Percentiles rank a stretch among this genome's conserved stretches.
phyloP scores from a whole-genome alignment of 35 echinoderm and acorn worm species.

The Apostichopus japonicus region DNA sequence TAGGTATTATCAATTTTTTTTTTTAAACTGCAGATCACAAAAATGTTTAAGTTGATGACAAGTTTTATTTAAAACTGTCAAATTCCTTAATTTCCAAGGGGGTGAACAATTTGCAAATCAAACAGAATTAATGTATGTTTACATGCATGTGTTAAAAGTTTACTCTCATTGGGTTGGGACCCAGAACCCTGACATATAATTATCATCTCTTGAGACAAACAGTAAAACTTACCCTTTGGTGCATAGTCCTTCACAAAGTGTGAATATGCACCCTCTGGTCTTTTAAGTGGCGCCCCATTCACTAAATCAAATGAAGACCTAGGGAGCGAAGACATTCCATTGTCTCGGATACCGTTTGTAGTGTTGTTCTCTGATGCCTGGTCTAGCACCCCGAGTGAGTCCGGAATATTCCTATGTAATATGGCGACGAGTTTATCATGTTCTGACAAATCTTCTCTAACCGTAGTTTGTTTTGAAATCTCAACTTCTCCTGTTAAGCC shows the following conservation, averaged over 20 bases:
- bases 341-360: background rate
- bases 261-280: background rate
- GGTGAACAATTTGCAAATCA: no score
- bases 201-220: no score
- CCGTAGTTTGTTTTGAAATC: no score
- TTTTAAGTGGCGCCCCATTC: background rate
- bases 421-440: background rate
- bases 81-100: no score
- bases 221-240: slow-evolving; percentile 11
- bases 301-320: slow-evolving; percentile 21
- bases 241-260: slow-evolving; percentile 25
- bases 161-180: no score
- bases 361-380: background rate
- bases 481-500: background rate
- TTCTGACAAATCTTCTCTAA: background rate
- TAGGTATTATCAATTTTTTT: no score
- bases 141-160: no score
- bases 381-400: background rate
- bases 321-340: background rate
- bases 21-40: no score
- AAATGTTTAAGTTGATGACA: no score
- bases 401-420: background rate
- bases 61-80: no score
- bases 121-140: no score
- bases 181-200: no score